Conservation (phyloP, 2,797 vertebrate genomes). For the Helicolenus hilgendorfi region DNA sequence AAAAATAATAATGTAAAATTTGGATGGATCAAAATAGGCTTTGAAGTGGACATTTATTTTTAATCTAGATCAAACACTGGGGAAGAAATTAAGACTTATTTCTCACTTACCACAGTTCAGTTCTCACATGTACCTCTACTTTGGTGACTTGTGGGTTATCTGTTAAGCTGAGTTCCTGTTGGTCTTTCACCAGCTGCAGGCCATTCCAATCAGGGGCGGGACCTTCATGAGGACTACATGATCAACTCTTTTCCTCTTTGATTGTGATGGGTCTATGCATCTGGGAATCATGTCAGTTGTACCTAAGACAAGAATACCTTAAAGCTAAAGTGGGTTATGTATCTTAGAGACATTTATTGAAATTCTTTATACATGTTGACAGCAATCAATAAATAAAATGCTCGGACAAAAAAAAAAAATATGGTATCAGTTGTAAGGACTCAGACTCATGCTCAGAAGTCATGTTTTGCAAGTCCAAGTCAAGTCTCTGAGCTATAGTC, state of each 20-base stretch:
- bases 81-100: neutral
- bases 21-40: neutral
- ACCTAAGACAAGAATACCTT: neutral
- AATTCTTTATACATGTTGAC: neutral
- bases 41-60: neutral
- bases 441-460: too few species aligned
- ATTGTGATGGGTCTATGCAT: neutral
- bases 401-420: neutral
- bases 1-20: neutral
- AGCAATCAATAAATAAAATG: neutral
- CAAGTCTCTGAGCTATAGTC: too few species aligned
- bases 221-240: neutral
- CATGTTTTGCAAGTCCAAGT: too few species aligned
- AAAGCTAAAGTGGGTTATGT: neutral
- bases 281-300: neutral
- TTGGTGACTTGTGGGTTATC: neutral
- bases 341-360: neutral
- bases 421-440: too few species aligned
- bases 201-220: slow-evolving; percentile 29
- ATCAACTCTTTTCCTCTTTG: neutral
- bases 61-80: neutral
- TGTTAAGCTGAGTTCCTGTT: neutral
- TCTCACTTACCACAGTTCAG: slow-evolving; percentile 14
- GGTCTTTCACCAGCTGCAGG: slow-evolving; percentile 25
- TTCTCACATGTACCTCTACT: neutral